Evolutionary conservation across 2,113 vertebrate genomes (phyloP), one percentile per base, ranked within the genome.

Genomic region (Nycticryphes semicollaris): DNA sequence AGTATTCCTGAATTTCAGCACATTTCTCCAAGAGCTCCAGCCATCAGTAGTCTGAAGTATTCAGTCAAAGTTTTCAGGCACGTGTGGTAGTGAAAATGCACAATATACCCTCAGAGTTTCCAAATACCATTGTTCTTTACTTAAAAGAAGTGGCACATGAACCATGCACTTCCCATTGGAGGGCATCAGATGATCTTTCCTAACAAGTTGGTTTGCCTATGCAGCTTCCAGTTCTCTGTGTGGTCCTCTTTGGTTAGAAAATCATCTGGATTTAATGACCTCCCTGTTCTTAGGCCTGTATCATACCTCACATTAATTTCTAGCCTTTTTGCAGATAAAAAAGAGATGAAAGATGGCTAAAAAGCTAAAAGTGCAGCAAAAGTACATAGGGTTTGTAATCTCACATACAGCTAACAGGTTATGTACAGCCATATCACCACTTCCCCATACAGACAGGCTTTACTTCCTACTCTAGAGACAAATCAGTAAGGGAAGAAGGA

Each of bases 81-180:
- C 0, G 0, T 4, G 13, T 48, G 45, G 16, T 7, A 56, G 6
- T 9, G 22, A 28, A n/a, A 75, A 3, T 8, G 8, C 6, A 6
- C 35, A 23, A 6, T 4, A 24, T 22, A 62, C 3, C 12, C 67
- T 73, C n/a, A 41, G 41, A 35, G 21, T 3, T 51, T 12, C 67
- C 48, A 56, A 37, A 45, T 13, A 27, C 20, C n/a, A 28, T 11
- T 39, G 21, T 19, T 75, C 20, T 28, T 16, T 19, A 8, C 30
- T 43, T 30, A 41, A 76, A 70, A 74, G 37, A 24, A 86, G 15
- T 53, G 63, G 30, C 35, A 45, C 41, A 60, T 78, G 64, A 70
- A 30, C 18, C 50, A 59, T 2, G 4, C 16, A 3, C 23, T 67
- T 41, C 24, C 43, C 21, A 15, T 24, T 20, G 21, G 7, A 37